These are phyloP conservation scores for Slavum lentiscoides DNA, from an alignment of 2,888 invertebrate species.

Conservation along the genomic window DNA sequence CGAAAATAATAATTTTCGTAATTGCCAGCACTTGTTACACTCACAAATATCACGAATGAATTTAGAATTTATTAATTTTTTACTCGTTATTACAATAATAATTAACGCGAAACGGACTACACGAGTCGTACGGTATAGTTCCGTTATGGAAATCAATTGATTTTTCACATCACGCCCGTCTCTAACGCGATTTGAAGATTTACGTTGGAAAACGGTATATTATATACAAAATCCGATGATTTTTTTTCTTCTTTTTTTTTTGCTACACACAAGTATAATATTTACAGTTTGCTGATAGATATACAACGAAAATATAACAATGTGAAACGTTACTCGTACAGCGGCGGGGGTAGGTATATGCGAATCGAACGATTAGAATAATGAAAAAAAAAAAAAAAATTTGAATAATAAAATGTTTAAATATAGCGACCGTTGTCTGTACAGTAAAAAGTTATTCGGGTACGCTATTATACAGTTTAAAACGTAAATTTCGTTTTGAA, in stretches of 20 bases:
- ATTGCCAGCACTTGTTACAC: no score
- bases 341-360: neutral
- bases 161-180: constrained; percentile 29
- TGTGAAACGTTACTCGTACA: neutral
- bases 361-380: neutral
- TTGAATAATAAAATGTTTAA: neutral
- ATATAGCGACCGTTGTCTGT: neutral
- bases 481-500: no score
- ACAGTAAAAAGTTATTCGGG: neutral
- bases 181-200: constrained; percentile 6
- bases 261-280: neutral
- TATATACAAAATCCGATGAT: neutral
- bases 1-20: no score
- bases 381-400: neutral
- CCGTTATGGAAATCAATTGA: constrained; percentile 34
- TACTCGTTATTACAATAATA: no score
- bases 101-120: neutral
- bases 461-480: no score
- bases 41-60: no score
- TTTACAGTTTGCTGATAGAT: neutral
- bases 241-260: neutral
- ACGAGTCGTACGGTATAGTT: neutral
- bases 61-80: neutral
- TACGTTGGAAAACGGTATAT: constrained; percentile 18
- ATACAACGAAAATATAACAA: neutral